Base-by-base conservation (phyloP, 92 coral and sea anemone genomes). In the Paramuricea clavata region DNA sequence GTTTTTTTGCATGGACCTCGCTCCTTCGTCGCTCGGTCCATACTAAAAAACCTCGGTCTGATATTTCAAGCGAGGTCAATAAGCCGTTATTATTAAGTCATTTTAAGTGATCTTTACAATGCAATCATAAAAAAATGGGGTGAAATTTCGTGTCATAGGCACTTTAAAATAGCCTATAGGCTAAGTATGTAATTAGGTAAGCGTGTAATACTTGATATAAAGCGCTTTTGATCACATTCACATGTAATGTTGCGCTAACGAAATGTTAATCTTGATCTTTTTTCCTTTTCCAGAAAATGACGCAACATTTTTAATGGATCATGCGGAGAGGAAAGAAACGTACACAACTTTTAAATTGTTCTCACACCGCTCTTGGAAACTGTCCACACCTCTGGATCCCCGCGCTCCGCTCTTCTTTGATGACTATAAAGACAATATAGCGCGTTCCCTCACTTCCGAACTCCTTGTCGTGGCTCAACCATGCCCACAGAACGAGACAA, bases 231-330 rank as follows among this genome's bases (percentile, higher is more conserved):
- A 28, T 10, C 8, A 17, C 52, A 72, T 39, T 39, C n/a, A n/a
- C n/a, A n/a, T n/a, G n/a, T n/a, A n/a, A n/a, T n/a, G n/a, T n/a
- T n/a, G n/a, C n/a, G n/a, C n/a, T n/a, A n/a, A n/a, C n/a, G n/a
- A n/a, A n/a, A n/a, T n/a, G n/a, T n/a, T n/a, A n/a, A 34, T 17
- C 23, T 11, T 39, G 13, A 49, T 9, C 70, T 54, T 32, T 15
- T 6, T 30, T 49, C 16, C 76, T 62, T 34, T 77, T 60, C 65
- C 86, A 94, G 99, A 69, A 49, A 96, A 93, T 56, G 99, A 96
- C 64, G 95, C 99, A 13, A 93, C 99, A 0, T 96, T 96, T 61
- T 16, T 79, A 16, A 79, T 79, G 84, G 84, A 79, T 25, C 72
- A 61, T 61, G 1, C 34, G 1, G 84, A 59, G 21, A 34, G 12